Percentiles rank a stretch among this genome's conserved stretches.
Conservation (phyloP, 2,888 invertebrate genomes). For the Norana najaformis region DNA sequence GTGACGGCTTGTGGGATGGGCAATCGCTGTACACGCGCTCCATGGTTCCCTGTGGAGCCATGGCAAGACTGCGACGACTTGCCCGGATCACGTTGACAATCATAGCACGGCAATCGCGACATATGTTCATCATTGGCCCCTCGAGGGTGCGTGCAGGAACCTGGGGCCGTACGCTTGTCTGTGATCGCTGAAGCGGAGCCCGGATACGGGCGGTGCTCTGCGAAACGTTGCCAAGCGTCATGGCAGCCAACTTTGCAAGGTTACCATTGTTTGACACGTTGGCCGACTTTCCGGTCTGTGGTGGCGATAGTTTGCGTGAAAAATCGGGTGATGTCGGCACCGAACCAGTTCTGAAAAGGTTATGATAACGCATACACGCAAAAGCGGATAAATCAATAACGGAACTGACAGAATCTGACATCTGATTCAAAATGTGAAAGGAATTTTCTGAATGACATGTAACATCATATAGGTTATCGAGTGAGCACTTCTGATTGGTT, state of each 20-base stretch:
- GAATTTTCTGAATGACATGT: not conserved
- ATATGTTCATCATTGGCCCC: constrained; percentile 80
- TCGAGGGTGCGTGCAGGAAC: constrained; percentile 28
- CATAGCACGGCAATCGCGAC: constrained; percentile 91
- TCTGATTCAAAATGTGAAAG: not conserved
- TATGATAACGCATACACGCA: not conserved
- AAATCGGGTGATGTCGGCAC: constrained; percentile 65
- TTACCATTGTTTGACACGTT: not conserved
- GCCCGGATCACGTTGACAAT: constrained; percentile 90
- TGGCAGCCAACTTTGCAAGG: not conserved
- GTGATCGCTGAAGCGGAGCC: constrained; percentile 34
- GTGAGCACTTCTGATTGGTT: too few species aligned
- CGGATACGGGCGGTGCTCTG: not conserved
- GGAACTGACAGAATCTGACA: not conserved
- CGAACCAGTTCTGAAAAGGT: constrained; percentile 63
- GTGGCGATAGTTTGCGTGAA: constrained; percentile 24
- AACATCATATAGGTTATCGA: too few species aligned
- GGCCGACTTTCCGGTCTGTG: not conserved
- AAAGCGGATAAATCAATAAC: not conserved
- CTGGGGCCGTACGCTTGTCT: constrained; percentile 34
- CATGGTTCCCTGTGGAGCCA: constrained; percentile 30
- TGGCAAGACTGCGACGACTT: constrained; percentile 68
- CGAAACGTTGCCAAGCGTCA: not conserved
- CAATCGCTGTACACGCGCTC: constrained; percentile 36
- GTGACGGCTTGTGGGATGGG: constrained; percentile 26